These are phyloP conservation scores for Chloropsis hardwickii DNA, from an alignment of 2,113 vertebrate genomes.

Conservation along the genomic window DNA sequence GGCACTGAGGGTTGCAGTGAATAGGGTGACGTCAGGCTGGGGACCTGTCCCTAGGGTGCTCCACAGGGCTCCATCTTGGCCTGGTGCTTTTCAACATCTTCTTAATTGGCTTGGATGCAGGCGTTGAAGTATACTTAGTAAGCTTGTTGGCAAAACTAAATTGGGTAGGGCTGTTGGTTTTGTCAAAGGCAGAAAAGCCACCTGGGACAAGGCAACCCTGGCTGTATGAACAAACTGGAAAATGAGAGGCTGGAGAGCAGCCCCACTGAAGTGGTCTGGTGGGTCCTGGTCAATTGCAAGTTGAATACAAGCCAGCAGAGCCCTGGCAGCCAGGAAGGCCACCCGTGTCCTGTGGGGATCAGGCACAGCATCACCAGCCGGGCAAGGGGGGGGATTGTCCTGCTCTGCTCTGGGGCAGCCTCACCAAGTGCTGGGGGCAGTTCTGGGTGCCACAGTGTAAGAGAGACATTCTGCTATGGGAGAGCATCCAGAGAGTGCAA, in stretches of 20 bases:
- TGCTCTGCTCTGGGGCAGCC: background rate
- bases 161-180: background rate
- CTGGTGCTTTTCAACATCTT: background rate
- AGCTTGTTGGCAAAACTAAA: background rate
- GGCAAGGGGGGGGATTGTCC: background rate
- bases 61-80: background rate
- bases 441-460: accelerated
- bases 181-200: background rate
- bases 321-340: background rate
- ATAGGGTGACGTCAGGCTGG: background rate
- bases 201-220: background rate
- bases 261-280: too few species aligned
- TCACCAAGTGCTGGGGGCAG: background rate
- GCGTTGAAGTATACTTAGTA: accelerated
- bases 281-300: accelerated
- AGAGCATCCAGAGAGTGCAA: background rate
- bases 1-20: background rate
- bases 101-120: background rate
- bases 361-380: accelerated
- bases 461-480: accelerated
- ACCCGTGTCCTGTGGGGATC: accelerated
- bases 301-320: background rate
- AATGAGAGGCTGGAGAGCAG: background rate
- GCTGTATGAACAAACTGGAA: background rate
- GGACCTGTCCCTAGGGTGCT: background rate